phyloP scores from a whole-genome alignment of 2,113 vertebrate species.

The Rhodinocichla rosea region DNA sequence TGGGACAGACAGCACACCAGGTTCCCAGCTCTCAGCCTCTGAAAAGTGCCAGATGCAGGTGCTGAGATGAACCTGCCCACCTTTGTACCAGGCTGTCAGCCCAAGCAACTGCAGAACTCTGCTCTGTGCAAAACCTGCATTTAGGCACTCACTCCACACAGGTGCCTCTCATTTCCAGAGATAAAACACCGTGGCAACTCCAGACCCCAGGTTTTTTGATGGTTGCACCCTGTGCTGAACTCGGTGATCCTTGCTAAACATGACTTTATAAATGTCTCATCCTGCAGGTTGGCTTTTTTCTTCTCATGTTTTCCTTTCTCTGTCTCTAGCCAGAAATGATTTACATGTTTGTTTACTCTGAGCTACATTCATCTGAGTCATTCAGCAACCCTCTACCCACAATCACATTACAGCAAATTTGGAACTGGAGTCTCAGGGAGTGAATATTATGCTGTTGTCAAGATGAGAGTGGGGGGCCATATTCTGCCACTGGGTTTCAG shows the following conservation, averaged over 20 bases:
- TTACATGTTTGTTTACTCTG: slow-evolving; percentile 70
- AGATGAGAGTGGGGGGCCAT: background rate
- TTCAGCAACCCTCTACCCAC: slow-evolving; percentile 54
- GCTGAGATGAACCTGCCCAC: background rate
- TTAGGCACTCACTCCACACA: background rate
- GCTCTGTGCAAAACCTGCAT: background rate
- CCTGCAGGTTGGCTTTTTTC: background rate
- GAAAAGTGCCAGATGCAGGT: background rate
- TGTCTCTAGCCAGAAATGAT: slow-evolving; percentile 42
- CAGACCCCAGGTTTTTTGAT: background rate
- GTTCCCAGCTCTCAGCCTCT: background rate
- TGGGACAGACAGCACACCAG: background rate
- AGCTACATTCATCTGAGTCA: slow-evolving; percentile 68
- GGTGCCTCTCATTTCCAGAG: background rate
- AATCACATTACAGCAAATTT: slow-evolving; percentile 47
- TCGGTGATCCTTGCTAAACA: background rate
- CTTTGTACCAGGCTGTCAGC: background rate
- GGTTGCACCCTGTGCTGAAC: background rate
- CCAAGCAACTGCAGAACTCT: background rate
- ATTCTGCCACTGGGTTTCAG: background rate
- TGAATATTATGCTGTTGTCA: background rate
- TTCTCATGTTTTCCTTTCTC: background rate
- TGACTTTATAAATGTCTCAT: background rate
- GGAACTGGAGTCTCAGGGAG: slow-evolving; percentile 3
- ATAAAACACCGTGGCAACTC: background rate